Evolutionary conservation across 2,113 vertebrate species (phyloP).

Genomic region (Xyliphius kryptos): DNA sequence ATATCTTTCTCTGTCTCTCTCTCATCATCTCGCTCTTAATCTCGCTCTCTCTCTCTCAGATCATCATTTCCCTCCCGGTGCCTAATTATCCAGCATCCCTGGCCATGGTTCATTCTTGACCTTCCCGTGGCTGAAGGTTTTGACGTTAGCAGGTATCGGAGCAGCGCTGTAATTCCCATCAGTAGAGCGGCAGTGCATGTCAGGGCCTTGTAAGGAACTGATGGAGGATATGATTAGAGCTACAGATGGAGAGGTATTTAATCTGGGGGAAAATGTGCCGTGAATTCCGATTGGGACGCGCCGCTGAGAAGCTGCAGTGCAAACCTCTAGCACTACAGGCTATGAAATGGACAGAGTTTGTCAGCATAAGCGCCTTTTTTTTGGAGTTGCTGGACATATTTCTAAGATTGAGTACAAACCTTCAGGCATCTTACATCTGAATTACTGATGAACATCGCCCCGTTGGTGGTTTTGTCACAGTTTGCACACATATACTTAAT

Average conservation of each 20-base stretch:
- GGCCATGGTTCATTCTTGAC: slow-evolving; percentile 23
- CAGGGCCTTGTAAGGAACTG: slow-evolving; percentile 22
- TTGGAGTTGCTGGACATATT: too few relatives aligned
- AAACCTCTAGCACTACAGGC: too few relatives aligned
- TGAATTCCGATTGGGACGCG: slow-evolving; percentile 16
- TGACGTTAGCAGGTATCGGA: slow-evolving; percentile 5
- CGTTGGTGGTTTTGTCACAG: too few relatives aligned
- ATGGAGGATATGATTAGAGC: slow-evolving; percentile 31
- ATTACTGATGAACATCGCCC: too few relatives aligned
- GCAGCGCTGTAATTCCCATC: slow-evolving; percentile 23
- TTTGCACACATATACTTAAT: too few relatives aligned
- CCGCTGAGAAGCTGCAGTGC: too few relatives aligned
- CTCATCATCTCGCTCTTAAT: background rate
- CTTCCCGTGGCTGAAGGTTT: slow-evolving; percentile 17
- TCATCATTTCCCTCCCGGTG: slow-evolving; percentile 28
- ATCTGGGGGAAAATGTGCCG: slow-evolving; percentile 8
- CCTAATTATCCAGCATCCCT: slow-evolving; percentile 32
- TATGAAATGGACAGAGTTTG: too few relatives aligned
- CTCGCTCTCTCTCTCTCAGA: background rate
- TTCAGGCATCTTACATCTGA: too few relatives aligned
- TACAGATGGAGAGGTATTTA: slow-evolving; percentile 12
- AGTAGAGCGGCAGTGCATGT: slow-evolving; percentile 19
- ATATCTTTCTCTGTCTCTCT: too few relatives aligned
- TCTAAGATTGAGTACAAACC: too few relatives aligned
- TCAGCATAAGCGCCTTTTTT: too few relatives aligned